Base-by-base conservation (phyloP, 37 sponge, comb jelly and placozoan species). In the Tethya wilhelma region DNA sequence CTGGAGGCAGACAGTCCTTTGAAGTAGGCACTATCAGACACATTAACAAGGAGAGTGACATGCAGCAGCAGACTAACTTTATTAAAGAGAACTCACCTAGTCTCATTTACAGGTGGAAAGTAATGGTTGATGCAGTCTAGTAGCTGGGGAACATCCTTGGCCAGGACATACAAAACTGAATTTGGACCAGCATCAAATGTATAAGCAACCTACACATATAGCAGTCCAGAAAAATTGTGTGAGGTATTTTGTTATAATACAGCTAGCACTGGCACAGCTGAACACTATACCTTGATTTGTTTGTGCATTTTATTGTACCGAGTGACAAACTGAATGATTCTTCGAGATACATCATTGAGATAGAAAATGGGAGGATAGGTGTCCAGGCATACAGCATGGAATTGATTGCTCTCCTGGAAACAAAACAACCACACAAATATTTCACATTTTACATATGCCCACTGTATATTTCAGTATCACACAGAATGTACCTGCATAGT, bases 151-250 rank as follows among this genome's bases (percentile, higher is more conserved):
- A 91, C 73, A 68, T 94, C 72, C 5, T 57, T n/a, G 0, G 76
- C 75, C 43, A 78, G 86, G 0, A 69, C 68, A 53, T 79, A 91
- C 14, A 98, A 71, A n/a, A 96, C 95, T 38, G 99, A 97, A 79
- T 98, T 98, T 11, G 99, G 99, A 31, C 99, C 99, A 71, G 99
- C 99, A 84, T 98, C 99, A 94, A 96, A 98, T 7, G 99, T 92
- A 45, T 98, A 98, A 9, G 93, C 95, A 28, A 81, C 90, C 91
- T 90, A 30, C 44, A 44, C 1, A 69, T 22, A n/a, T n/a, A n/a
- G n/a, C n/a, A n/a, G n/a, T n/a, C n/a, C n/a, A n/a, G n/a, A n/a
- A n/a, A n/a, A n/a, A n/a, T n/a, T n/a, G n/a, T n/a, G n/a, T n/a
- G n/a, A n/a, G n/a, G n/a, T n/a, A n/a, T n/a, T n/a, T n/a, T n/a